These are phyloP conservation scores for Anarsia innoxiella DNA, from an alignment of 2,888 invertebrate genomes.

Conservation along the genomic window DNA sequence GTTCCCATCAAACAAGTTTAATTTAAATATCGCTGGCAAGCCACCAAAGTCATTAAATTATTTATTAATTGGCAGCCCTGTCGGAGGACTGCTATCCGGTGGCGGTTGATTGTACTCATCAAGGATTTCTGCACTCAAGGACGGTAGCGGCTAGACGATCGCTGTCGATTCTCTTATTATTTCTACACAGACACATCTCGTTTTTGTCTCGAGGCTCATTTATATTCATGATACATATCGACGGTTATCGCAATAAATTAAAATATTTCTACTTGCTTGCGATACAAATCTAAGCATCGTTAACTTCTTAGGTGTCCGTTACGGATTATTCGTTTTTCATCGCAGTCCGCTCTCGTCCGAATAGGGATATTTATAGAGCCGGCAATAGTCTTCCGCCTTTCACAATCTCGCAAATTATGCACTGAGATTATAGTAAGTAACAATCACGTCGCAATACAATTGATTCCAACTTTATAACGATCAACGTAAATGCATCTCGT, in stretches of 20 bases:
- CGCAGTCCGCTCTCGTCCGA: constrained; percentile 19
- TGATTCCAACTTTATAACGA: constrained; percentile 10
- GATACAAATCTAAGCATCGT: constrained; percentile 37
- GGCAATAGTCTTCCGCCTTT: constrained; percentile 15
- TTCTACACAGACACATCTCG: constrained; percentile 66
- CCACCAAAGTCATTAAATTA: constrained; percentile 40
- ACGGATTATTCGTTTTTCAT: constrained; percentile 9
- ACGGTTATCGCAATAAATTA: constrained; percentile 66
- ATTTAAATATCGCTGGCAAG: constrained; percentile 28
- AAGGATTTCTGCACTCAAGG: constrained; percentile 74
- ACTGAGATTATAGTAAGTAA: constrained; percentile 13
- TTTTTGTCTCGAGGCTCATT: constrained; percentile 66
- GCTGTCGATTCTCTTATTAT: constrained; percentile 68
- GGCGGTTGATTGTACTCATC: constrained; percentile 75
- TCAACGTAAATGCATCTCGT: constrained; percentile 9
- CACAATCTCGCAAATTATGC: constrained; percentile 15
- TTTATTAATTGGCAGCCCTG: constrained; percentile 68
- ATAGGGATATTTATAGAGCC: constrained; percentile 11
- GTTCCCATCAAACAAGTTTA: constrained; percentile 31
- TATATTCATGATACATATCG: constrained; percentile 71
- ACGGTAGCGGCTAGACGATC: constrained; percentile 58
- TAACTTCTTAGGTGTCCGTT: constrained; percentile 33
- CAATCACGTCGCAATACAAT: constrained; percentile 11
- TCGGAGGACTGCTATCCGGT: constrained; percentile 60
- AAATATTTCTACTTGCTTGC: constrained; percentile 47